These are phyloP conservation scores for Tetheella fluctuosa DNA, from an alignment of 2,888 invertebrate species.

Conservation along the genomic window DNA sequence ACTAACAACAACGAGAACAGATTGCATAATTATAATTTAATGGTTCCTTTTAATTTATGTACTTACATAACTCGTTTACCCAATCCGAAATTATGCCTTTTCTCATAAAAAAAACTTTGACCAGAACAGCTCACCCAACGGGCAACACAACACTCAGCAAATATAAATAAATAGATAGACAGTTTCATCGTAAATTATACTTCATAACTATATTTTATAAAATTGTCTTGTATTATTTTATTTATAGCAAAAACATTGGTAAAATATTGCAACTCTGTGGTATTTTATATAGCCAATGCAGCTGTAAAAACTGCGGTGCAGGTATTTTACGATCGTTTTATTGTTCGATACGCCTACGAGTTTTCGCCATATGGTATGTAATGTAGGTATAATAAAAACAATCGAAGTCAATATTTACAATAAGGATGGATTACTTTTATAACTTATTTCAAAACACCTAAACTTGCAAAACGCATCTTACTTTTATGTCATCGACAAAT, in stretches of 20 bases:
- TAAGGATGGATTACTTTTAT: constrained; percentile 28
- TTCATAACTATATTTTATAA: constrained; percentile 40
- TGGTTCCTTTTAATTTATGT: constrained; percentile 9
- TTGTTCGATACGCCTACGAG: constrained; percentile 49
- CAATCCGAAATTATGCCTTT: constrained; percentile 43
- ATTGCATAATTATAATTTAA: no score
- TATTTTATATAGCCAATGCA: constrained; percentile 47
- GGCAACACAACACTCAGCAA: constrained; percentile 32
- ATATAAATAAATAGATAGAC: constrained; percentile 37
- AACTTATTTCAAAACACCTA: background rate
- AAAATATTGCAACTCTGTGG: constrained; percentile 48
- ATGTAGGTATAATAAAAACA: constrained; percentile 46
- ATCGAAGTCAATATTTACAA: constrained; percentile 28
- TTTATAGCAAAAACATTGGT: constrained; percentile 48
- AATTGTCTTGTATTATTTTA: constrained; percentile 32
- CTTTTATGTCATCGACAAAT: no score
- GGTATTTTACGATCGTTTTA: constrained; percentile 53
- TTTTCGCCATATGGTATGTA: constrained; percentile 47
- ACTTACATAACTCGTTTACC: constrained; percentile 56
- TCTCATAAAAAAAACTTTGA: constrained; percentile 53
- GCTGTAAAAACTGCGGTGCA: constrained; percentile 30
- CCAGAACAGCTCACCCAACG: constrained; percentile 30
- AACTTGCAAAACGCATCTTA: no score
- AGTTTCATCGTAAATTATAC: constrained; percentile 47
- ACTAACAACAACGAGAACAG: no score